Conservation (phyloP, 1,140 invertebrate species). For the Thrips palmi region DNA sequence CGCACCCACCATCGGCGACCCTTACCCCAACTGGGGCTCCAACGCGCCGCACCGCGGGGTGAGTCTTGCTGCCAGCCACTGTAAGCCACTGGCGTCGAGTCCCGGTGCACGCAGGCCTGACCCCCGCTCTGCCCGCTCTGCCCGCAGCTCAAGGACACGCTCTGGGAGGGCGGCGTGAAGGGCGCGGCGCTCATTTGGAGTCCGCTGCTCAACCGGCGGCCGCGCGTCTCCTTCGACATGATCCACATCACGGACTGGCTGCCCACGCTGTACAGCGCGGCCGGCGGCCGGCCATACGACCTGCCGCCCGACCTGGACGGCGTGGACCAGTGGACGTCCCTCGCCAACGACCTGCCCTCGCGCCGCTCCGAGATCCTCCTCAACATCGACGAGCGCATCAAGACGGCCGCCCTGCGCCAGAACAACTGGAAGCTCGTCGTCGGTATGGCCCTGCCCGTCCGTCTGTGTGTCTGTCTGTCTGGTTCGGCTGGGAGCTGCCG, state of each 20-base stretch:
- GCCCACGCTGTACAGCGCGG: constrained; percentile 39
- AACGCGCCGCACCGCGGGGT: constrained; percentile 49
- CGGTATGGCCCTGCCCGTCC: constrained; percentile 21
- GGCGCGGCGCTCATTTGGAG: constrained; percentile 45
- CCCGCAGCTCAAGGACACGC: constrained; percentile 34
- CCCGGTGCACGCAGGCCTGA: not conserved
- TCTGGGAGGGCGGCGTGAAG: constrained; percentile 53
- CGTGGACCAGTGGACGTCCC: constrained; percentile 31
- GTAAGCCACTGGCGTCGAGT: not conserved
- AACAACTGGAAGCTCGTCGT: constrained; percentile 29
- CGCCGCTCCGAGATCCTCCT: constrained; percentile 23
- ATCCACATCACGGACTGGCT: constrained; percentile 54
- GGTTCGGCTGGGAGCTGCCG: not conserved
- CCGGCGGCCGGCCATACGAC: constrained; percentile 18
- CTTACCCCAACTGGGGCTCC: constrained; percentile 36
- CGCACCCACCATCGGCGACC: constrained; percentile 30
- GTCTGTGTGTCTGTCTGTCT: not conserved
- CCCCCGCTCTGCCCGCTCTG: not conserved
- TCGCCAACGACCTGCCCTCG: constrained; percentile 24
- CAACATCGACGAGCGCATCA: constrained; percentile 28
- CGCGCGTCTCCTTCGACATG: constrained; percentile 30
- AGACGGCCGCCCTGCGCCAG: constrained; percentile 24
- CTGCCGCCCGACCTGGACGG: constrained; percentile 34
- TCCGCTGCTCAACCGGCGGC: constrained; percentile 26
- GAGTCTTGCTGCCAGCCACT: constrained; percentile 14